These are phyloP conservation scores for Australoheros facetus DNA, from an alignment of 2,797 vertebrate species.

Conservation along the genomic window DNA sequence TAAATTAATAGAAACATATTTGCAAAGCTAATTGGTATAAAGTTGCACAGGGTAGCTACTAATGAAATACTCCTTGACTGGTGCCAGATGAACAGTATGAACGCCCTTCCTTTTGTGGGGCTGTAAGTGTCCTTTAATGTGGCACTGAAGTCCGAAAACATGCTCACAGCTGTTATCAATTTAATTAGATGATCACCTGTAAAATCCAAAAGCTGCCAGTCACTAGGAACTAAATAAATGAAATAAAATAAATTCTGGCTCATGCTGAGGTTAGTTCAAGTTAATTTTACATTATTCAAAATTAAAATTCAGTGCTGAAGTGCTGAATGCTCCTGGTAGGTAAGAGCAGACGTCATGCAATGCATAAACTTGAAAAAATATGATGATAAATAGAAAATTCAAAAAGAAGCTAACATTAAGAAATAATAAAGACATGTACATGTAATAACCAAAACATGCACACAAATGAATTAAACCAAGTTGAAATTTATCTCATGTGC, in stretches of 20 bases:
- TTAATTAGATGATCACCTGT: too few relatives aligned
- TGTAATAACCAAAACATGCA: not conserved
- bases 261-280: too few relatives aligned
- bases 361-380: too few relatives aligned
- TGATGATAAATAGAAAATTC: not conserved
- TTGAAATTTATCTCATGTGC: not conserved
- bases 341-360: too few relatives aligned
- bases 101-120: not conserved
- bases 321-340: too few relatives aligned
- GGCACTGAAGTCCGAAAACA: not conserved
- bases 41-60: not conserved
- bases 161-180: too few relatives aligned
- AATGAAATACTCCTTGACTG: not conserved
- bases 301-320: too few relatives aligned
- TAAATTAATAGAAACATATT: not conserved
- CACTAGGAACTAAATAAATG: too few relatives aligned
- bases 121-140: not conserved
- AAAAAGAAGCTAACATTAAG: not conserved
- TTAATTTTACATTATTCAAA: too few relatives aligned
- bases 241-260: too few relatives aligned
- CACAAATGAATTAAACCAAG: not conserved
- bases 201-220: too few relatives aligned
- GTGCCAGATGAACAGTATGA: not conserved
- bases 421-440: not conserved
- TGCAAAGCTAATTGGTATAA: not conserved